Conservation (phyloP, 2,113 vertebrate species). For the Upupa epops region DNA sequence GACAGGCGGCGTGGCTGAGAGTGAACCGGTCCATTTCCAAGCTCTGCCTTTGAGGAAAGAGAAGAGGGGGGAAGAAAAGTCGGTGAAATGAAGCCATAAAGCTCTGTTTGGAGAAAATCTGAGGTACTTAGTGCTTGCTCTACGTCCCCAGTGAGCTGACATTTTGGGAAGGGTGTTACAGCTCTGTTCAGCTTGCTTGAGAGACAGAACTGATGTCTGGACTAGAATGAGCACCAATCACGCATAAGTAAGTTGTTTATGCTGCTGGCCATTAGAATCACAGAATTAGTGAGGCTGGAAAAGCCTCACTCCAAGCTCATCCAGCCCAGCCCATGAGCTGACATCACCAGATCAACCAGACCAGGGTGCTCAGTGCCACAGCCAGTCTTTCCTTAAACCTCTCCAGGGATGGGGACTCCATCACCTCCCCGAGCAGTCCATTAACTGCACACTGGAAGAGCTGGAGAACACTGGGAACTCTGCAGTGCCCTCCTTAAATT, state of each 20-base stretch:
- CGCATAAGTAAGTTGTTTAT: slow-evolving; percentile 5
- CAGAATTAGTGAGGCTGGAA: too few relatives aligned
- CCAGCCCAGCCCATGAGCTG: too few relatives aligned
- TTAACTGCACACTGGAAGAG: neutral
- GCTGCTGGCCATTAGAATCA: neutral
- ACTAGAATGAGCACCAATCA: slow-evolving; percentile 12
- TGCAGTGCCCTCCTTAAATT: neutral
- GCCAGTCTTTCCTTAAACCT: too few relatives aligned
- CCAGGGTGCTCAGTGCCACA: too few relatives aligned
- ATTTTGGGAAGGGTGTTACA: neutral
- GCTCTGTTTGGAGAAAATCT: neutral
- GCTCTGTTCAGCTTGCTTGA: neutral
- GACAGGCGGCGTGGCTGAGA: neutral
- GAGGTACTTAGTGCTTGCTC: neutral
- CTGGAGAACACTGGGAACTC: neutral
- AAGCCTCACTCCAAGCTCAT: too few relatives aligned
- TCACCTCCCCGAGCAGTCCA: too few relatives aligned
- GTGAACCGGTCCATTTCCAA: neutral
- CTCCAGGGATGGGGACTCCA: too few relatives aligned
- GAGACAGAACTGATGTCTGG: neutral
- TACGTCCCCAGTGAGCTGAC: rapidly evolving
- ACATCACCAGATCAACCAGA: too few relatives aligned
- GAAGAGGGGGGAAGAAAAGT: neutral
- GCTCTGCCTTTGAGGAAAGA: neutral
- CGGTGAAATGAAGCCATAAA: neutral